These are phyloP conservation scores for Atherinosoma microstoma DNA, from an alignment of 2,797 vertebrate species.

Conservation along the genomic window DNA sequence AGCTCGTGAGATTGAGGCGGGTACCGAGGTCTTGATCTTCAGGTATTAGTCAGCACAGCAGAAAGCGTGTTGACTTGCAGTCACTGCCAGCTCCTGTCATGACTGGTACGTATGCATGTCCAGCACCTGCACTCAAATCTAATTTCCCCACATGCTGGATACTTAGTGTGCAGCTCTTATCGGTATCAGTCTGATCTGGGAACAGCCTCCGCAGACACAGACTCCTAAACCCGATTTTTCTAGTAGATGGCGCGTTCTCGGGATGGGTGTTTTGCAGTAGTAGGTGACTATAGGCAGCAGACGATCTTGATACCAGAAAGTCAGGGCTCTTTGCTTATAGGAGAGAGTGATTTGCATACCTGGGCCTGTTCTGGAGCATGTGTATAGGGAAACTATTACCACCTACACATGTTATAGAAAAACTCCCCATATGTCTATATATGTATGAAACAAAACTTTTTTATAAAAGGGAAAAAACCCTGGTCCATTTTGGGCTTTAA, in stretches of 20 bases:
- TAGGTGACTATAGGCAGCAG: slow-evolving; percentile 2
- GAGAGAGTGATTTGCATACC: slow-evolving; percentile 48
- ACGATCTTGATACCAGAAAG: not conserved
- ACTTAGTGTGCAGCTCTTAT: slow-evolving; percentile 50
- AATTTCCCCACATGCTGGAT: slow-evolving; percentile 51
- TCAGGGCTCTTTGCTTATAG: slow-evolving; percentile 8
- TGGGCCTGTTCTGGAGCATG: slow-evolving; percentile 34
- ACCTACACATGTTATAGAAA: slow-evolving; percentile 40
- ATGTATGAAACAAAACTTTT: not conserved
- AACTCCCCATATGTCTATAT: slow-evolving; percentile 30
- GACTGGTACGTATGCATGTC: slow-evolving; percentile 42
- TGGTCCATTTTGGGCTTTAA: not conserved
- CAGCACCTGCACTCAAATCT: slow-evolving; percentile 57
- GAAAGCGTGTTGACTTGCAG: slow-evolving; percentile 48
- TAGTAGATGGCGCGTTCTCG: slow-evolving; percentile 1
- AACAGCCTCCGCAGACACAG: slow-evolving; percentile 8
- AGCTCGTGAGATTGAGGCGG: slow-evolving; percentile 14
- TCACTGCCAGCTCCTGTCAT: slow-evolving; percentile 53
- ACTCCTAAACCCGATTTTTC: slow-evolving; percentile 15
- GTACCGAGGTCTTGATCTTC: slow-evolving; percentile 17
- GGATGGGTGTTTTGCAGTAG: not conserved
- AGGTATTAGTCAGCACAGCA: slow-evolving; percentile 51
- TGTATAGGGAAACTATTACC: slow-evolving; percentile 27
- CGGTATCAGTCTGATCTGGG: slow-evolving; percentile 37
- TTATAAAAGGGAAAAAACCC: slow-evolving; percentile 9